Conservation (phyloP, 2,113 vertebrate species). For the Dasyornis broadbenti region DNA sequence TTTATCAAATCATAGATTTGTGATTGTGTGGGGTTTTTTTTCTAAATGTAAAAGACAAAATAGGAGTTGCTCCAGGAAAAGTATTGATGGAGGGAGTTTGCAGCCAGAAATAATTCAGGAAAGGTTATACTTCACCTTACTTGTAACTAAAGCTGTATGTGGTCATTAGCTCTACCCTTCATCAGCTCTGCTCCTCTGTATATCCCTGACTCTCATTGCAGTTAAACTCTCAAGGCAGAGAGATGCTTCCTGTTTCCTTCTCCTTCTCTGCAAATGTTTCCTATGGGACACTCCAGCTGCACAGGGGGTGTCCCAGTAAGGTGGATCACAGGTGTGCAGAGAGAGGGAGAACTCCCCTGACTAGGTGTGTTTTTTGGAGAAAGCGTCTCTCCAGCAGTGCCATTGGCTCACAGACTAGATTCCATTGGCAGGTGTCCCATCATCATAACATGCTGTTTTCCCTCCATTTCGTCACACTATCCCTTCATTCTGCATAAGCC, state of each 20-base stretch:
- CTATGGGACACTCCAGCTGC: neutral
- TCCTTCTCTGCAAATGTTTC: neutral
- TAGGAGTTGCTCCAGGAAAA: neutral
- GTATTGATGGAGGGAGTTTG: neutral
- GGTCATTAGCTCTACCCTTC: neutral
- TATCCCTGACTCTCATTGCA: neutral
- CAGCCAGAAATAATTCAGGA: neutral
- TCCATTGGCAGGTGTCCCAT: neutral
- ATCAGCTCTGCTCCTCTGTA: neutral
- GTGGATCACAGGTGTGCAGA: neutral
- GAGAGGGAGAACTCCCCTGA: neutral
- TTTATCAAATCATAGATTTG: neutral
- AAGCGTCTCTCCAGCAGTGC: neutral
- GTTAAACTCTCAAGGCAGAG: neutral
- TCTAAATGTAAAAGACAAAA: neutral
- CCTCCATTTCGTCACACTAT: neutral
- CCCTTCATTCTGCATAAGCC: neutral
- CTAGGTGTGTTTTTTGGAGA: neutral
- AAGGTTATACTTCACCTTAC: neutral
- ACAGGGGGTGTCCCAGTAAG: neutral
- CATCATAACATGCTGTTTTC: rapidly evolving
- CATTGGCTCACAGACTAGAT: neutral
- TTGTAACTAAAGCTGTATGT: neutral
- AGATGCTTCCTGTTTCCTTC: neutral
- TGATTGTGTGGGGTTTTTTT: neutral